These are phyloP conservation scores for Maniola hyperantus DNA, from an alignment of 2,888 invertebrate species.

Conservation along the genomic window DNA sequence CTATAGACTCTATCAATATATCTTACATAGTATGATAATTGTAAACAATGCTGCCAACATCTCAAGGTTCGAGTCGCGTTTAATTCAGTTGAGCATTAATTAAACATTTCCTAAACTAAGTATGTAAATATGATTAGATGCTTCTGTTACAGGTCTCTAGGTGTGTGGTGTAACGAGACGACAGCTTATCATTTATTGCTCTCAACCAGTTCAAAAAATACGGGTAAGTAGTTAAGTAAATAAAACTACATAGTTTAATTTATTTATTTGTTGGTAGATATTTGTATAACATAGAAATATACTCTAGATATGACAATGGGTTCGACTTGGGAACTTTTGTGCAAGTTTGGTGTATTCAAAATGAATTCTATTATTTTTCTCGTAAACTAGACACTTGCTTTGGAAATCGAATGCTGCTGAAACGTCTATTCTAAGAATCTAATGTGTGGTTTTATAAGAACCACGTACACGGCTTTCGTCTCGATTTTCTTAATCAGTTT, in stretches of 20 bases:
- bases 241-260: background rate
- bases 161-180: conserved; percentile 7
- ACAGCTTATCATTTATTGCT: conserved; percentile 12
- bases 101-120: conserved; percentile 24
- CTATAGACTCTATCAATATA: too few relatives aligned
- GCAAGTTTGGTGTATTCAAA: too few relatives aligned
- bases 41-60: background rate
- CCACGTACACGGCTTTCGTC: too few relatives aligned
- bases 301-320: background rate
- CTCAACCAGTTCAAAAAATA: background rate
- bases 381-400: too few relatives aligned
- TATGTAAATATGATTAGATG: conserved; percentile 21
- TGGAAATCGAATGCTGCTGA: too few relatives aligned
- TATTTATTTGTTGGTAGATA: background rate
- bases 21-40: too few relatives aligned
- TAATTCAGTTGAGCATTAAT: background rate
- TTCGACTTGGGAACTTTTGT: too few relatives aligned
- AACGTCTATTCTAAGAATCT: too few relatives aligned
- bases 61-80: conserved; percentile 2
- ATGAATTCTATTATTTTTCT: too few relatives aligned
- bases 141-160: conserved; percentile 18
- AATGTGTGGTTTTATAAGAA: too few relatives aligned
- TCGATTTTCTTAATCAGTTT: too few relatives aligned
- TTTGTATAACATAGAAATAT: too few relatives aligned
- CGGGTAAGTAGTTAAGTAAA: background rate